Percentiles rank a stretch among this genome's conserved stretches.
phyloP scores from a whole-genome alignment of 2,888 invertebrate species.

The Cheilosia grossa region DNA sequence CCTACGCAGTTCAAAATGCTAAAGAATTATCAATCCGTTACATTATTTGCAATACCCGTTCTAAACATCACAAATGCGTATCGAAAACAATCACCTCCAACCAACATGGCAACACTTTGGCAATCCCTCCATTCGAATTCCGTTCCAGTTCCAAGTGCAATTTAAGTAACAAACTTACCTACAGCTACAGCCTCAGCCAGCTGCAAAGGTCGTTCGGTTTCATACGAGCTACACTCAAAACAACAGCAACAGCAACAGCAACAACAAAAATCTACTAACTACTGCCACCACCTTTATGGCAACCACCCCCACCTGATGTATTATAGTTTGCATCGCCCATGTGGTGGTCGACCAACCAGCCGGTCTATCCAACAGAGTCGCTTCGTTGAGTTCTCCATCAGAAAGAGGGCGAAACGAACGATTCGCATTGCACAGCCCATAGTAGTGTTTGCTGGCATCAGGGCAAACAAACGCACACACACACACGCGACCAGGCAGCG shows the following conservation, averaged over 20 bases:
- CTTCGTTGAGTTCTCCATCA: constrained; percentile 60
- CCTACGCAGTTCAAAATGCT: no score
- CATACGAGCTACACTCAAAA: constrained; percentile 39
- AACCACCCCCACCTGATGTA: constrained; percentile 64
- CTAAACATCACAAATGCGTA: no score
- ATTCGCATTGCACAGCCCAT: constrained; percentile 40
- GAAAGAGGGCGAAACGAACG: constrained; percentile 46
- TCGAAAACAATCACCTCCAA: no score
- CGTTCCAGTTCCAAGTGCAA: constrained; percentile 42
- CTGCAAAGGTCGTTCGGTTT: constrained; percentile 66
- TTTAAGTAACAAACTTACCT: constrained; percentile 61
- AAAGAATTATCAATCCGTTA: no score
- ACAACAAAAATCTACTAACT: constrained; percentile 34
- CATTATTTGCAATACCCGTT: no score
- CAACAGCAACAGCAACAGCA: no score
- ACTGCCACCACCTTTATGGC: constrained; percentile 19
- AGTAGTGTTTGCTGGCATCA: constrained; percentile 18
- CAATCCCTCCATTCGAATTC: constrained; percentile 1
- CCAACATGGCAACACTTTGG: constrained; percentile 39
- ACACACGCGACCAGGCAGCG: constrained; percentile 14
- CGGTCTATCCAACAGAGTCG: constrained; percentile 47
- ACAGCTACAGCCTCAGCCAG: constrained; percentile 7
- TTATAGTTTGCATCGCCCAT: constrained; percentile 46
- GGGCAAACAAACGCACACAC: constrained; percentile 68
- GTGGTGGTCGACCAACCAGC: constrained; percentile 46